Base-by-base conservation (phyloP, 2,113 vertebrate species). In the Ciconia stormi region DNA sequence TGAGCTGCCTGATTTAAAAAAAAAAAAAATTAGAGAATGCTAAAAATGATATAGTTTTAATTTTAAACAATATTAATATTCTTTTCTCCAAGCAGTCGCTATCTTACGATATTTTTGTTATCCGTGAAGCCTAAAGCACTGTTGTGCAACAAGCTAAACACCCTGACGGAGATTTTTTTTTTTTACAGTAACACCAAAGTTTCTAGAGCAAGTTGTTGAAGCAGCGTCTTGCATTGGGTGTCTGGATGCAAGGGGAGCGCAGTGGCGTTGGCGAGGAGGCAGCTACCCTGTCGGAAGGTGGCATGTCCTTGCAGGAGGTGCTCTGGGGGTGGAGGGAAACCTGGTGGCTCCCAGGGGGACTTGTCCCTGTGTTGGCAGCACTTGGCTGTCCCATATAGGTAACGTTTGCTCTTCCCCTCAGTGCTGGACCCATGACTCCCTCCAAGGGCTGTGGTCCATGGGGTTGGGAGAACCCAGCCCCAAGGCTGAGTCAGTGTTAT, bases 231-330 rank as follows among this genome's bases (percentile, higher is more conserved):
- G 25, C 7, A 14, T 4, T 15, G 25, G 19, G 26, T 44, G 47
- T 42, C 47, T 20, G 56, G 32, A n/a, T 30, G 32, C 32, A 19
- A 12, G 16, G 36, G 47, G 36, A 62, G 30, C 0, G 2, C 19
- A 9, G 30, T 19, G 46, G 55, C 0, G 0, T 40, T 44, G 56
- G 36, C 0, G 4, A 25, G 34, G 59, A 74, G 34, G n/a, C 3
- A 1, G 34, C 47, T 55, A 8, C 32, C 27, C 16, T 16, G 4
- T 26, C 1, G 11, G 58, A 74, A 55, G 59, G 21, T n/a, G 34
- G 8, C 22, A 27, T 34, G 13, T 59, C 11, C 52, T 36, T 0
- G 1, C 34, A 34, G 40, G 20, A 62, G 40, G 21, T 15, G 36
- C 21, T 44, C 7, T 13, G 40, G 21, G n/a, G 29, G 5, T 30